Evolutionary conservation across 1,140 invertebrate genomes (phyloP).

Genomic region (Drepana arcuata): DNA sequence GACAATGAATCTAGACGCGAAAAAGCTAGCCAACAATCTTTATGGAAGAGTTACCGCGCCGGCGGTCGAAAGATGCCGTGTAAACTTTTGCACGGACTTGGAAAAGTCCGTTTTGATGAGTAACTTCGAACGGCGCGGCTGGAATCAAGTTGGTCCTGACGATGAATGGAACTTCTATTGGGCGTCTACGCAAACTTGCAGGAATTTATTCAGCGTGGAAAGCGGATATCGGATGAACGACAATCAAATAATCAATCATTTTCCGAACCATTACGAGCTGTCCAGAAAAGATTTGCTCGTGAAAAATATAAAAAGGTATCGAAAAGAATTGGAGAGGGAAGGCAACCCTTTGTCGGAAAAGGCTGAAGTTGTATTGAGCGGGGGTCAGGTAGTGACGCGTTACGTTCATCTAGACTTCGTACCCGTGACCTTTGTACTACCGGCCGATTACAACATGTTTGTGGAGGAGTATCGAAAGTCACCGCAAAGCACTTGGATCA

Average conservation of each 20-base stretch:
- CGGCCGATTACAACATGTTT: constrained; percentile 97
- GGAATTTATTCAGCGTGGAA: constrained; percentile 93
- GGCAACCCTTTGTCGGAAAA: constrained; percentile 87
- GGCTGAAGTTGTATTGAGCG: constrained; percentile 59
- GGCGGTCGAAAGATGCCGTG: constrained; percentile 70
- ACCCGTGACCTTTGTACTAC: constrained; percentile 94
- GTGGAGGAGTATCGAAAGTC: constrained; percentile 96
- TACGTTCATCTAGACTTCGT: constrained; percentile 92
- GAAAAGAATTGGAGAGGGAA: constrained; percentile 83
- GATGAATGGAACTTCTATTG: constrained; percentile 99
- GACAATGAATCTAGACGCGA: constrained; percentile 40
- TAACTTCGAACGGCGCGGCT: constrained; percentile 95
- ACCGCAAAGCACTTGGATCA: constrained; percentile 96
- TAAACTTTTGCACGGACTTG: constrained; percentile 91
- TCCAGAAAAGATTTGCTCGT: constrained; percentile 95
- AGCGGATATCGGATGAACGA: constrained; percentile 93
- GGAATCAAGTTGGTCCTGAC: constrained; percentile 91
- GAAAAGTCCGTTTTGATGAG: constrained; percentile 96
- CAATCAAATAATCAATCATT: constrained; percentile 93
- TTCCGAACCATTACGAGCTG: constrained; percentile 95
- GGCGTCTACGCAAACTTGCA: constrained; percentile 91
- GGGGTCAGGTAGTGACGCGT: constrained; percentile 82
- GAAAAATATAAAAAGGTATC: constrained; percentile 96
- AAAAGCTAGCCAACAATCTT: constrained; percentile 32
- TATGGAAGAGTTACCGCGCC: constrained; percentile 38